phyloP scores from a whole-genome alignment of 2,113 vertebrate species.

The Syngnathus floridae region DNA sequence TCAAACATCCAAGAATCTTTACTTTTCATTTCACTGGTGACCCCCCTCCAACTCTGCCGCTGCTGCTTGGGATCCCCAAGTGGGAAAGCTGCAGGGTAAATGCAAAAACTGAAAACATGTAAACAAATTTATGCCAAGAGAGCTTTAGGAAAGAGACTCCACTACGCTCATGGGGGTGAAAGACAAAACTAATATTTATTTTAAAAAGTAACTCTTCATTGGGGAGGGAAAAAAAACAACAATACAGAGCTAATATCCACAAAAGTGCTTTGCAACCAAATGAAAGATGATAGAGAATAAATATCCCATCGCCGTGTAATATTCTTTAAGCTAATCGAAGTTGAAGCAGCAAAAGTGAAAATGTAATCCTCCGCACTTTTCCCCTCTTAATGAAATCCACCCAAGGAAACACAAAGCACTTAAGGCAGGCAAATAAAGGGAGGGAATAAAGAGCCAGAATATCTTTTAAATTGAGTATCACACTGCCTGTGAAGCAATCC shows the following conservation, averaged over 20 bases:
- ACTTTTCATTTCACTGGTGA: conserved; percentile 13
- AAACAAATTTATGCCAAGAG: conserved; percentile 13
- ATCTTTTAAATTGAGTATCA: conserved; percentile 30
- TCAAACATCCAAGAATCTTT: conserved; percentile 22
- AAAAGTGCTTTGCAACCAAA: background rate
- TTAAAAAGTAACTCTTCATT: background rate
- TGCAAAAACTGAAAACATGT: conserved; percentile 13
- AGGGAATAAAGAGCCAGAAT: conserved; percentile 34
- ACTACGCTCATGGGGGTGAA: background rate
- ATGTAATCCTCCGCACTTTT: conserved; percentile 22
- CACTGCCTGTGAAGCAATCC: conserved; percentile 19
- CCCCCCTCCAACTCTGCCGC: background rate
- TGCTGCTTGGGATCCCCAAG: conserved; percentile 24
- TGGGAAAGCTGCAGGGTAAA: conserved; percentile 18
- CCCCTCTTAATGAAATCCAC: conserved; percentile 38
- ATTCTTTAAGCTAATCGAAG: conserved; percentile 16
- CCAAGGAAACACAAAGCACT: conserved; percentile 24
- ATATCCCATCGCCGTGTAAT: conserved; percentile 6
- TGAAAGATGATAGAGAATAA: background rate
- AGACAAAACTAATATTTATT: conserved; percentile 5
- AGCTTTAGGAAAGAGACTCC: conserved; percentile 20
- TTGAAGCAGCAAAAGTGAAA: conserved; percentile 32
- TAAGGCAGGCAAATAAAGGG: conserved; percentile 29
- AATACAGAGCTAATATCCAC: background rate
- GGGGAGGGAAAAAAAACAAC: background rate